phyloP scores from a whole-genome alignment of 2,888 invertebrate genomes.

The Tromatobia lineatoria region DNA sequence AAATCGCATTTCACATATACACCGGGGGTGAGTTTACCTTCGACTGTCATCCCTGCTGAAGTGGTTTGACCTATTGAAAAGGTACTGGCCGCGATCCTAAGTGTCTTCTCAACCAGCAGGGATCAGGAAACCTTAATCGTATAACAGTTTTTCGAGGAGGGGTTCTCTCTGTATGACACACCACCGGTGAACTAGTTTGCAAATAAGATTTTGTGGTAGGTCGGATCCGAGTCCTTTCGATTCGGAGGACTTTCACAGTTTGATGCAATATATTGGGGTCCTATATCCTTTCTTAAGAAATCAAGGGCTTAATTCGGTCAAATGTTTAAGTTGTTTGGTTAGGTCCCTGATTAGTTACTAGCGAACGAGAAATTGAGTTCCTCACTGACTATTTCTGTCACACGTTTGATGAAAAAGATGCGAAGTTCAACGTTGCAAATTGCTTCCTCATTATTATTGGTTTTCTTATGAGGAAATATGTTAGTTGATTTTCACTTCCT shows the following conservation, averaged over 20 bases:
- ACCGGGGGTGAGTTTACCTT: slow-evolving; percentile 58
- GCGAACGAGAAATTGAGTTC: neutral
- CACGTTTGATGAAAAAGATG: neutral
- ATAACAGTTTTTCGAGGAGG: slow-evolving; percentile 68
- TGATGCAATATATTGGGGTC: neutral
- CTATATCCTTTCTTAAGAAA: neutral
- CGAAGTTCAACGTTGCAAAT: too few relatives aligned
- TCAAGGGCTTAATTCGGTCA: neutral
- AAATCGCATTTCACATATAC: slow-evolving; percentile 79
- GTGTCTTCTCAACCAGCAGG: slow-evolving; percentile 23
- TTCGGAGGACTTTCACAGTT: neutral
- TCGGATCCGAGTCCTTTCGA: slow-evolving; percentile 26
- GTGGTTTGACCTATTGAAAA: slow-evolving; percentile 80
- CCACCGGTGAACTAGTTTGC: slow-evolving; percentile 74
- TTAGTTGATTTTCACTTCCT: too few relatives aligned
- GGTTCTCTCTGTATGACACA: neutral
- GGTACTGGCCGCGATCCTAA: slow-evolving; percentile 59
- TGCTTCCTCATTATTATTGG: too few relatives aligned
- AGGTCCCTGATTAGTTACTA: neutral
- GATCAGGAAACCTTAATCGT: slow-evolving; percentile 58
- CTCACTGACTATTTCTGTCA: neutral
- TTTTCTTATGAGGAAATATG: too few relatives aligned
- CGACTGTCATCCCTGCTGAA: slow-evolving; percentile 73
- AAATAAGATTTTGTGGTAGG: slow-evolving; percentile 81
- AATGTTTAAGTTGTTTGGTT: neutral